A percentile compares a stretch with the other conserved stretches of the same genome.
Conservation (phyloP, 2,113 vertebrate genomes). For the Canis aureus region DNA sequence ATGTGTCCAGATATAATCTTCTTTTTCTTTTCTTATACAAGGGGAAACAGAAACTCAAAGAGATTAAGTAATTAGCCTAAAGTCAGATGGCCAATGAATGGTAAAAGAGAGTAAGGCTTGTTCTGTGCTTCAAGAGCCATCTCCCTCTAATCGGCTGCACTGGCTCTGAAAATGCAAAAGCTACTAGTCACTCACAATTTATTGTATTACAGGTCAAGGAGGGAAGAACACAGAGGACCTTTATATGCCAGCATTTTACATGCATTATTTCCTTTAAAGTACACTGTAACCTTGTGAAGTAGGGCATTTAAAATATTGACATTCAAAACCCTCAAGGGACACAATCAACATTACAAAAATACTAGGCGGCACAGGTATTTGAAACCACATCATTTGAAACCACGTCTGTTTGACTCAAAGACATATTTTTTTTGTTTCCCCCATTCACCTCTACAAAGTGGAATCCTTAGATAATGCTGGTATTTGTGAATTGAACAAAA, state of each 20-base stretch:
- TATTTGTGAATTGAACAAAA: background rate
- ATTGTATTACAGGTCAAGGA: background rate
- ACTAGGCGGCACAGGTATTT: background rate
- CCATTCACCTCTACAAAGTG: background rate
- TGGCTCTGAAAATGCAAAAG: background rate
- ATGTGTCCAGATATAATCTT: background rate
- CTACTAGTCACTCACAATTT: background rate
- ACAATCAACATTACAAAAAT: slow-evolving; percentile 52
- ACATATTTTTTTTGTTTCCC: background rate
- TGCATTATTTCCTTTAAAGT: background rate
- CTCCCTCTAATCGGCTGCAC: background rate
- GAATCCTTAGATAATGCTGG: background rate
- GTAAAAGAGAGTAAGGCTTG: background rate
- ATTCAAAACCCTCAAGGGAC: background rate
- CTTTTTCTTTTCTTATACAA: background rate
- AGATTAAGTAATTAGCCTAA: slow-evolving; percentile 20
- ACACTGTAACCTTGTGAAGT: background rate
- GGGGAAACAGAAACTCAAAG: slow-evolving; percentile 25
- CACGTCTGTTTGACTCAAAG: slow-evolving; percentile 29
- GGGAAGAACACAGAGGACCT: background rate
- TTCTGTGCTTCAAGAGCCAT: background rate
- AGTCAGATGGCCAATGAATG: background rate
- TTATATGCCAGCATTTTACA: background rate
- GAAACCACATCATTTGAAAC: slow-evolving; percentile 26
- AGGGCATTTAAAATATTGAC: slow-evolving; percentile 25